A percentile compares a stretch with the other conserved stretches of the same genome.
Evolutionary conservation across 2,888 invertebrate genomes (phyloP).

Genomic region (Acleris emargana): DNA sequence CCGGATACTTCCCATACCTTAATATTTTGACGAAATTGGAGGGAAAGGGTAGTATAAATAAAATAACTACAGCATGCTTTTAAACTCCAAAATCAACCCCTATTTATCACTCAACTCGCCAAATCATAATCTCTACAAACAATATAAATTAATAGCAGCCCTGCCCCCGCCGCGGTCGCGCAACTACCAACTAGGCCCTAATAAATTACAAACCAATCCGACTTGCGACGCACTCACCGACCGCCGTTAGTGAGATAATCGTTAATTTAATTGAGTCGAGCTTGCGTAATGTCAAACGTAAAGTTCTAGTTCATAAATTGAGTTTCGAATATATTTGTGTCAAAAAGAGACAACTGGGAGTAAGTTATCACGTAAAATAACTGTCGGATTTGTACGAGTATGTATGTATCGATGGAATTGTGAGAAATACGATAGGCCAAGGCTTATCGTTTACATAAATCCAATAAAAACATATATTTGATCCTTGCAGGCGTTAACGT

Average conservation of each 20-base stretch:
- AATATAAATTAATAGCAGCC: conserved; percentile 56
- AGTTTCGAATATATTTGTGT: neutral
- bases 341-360: too few species aligned
- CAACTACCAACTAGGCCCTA: conserved; percentile 51
- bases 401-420: too few species aligned
- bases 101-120: conserved; percentile 28
- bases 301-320: conserved; percentile 20
- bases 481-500: too few species aligned
- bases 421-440: too few species aligned
- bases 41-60: too few species aligned
- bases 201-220: conserved; percentile 75
- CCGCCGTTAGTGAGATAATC: conserved; percentile 56
- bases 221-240: conserved; percentile 60
- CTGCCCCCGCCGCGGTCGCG: conserved; percentile 22
- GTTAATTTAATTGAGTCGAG: conserved; percentile 65
- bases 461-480: too few species aligned
- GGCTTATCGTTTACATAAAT: too few species aligned
- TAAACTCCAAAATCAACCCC: neutral
- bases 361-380: too few species aligned
- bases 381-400: too few species aligned
- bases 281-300: conserved; percentile 42
- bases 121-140: conserved; percentile 51
- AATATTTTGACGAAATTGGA: too few species aligned
- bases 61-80: too few species aligned
- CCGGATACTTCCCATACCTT: too few species aligned